phyloP scores from a whole-genome alignment of 1,140 invertebrate species.

The Lanistes nyassanus region DNA sequence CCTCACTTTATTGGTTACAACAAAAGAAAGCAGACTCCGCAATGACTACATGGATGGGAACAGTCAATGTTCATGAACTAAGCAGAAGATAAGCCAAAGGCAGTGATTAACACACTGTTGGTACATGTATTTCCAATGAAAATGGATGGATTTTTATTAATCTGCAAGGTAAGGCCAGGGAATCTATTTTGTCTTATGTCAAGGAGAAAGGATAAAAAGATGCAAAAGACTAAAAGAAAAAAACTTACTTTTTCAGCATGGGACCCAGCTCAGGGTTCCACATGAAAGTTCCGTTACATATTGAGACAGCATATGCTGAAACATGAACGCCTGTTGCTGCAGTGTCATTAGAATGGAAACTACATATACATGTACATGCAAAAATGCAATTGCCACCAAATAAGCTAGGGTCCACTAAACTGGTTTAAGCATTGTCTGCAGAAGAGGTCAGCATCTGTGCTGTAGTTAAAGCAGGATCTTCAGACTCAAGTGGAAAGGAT shows the following conservation, averaged over 20 bases:
- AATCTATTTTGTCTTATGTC: no score
- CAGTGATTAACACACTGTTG: no score
- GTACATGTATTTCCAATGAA: no score
- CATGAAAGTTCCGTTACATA: constrained; percentile 43
- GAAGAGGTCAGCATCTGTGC: not conserved
- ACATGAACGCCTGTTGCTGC: not conserved
- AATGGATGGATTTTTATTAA: no score
- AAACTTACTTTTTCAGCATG: constrained; percentile 45
- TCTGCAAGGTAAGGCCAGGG: no score
- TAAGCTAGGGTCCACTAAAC: not conserved
- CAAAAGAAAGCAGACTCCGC: no score
- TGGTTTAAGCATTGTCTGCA: not conserved
- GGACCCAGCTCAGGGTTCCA: constrained; percentile 38
- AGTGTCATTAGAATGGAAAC: not conserved
- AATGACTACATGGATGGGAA: no score
- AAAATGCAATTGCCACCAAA: not conserved
- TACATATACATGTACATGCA: not conserved
- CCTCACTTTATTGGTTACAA: no score
- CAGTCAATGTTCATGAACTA: no score
- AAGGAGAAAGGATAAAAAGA: no score
- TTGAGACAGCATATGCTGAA: constrained; percentile 34
- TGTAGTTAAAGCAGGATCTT: not conserved
- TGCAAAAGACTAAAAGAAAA: no score
- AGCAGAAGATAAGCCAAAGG: no score
- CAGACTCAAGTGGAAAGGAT: not conserved